A percentile compares a stretch with the other conserved stretches of the same genome.
Conservation (phyloP, 2,888 invertebrate genomes). For the Parnassius apollo region DNA sequence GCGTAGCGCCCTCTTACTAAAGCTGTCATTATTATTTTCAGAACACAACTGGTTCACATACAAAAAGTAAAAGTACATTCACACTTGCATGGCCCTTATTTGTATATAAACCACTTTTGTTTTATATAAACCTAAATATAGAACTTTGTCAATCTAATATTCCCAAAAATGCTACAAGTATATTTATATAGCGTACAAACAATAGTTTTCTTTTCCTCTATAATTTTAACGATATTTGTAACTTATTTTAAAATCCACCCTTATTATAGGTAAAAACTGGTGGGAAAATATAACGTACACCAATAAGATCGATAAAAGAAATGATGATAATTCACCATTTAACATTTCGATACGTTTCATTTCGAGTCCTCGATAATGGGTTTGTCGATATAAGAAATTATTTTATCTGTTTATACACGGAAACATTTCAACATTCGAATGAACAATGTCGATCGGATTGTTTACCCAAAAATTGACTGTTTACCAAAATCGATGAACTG, state of each 20-base stretch:
- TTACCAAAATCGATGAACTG: slow-evolving; percentile 19
- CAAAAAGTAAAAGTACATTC: no score
- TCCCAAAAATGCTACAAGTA: no score
- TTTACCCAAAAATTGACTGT: slow-evolving; percentile 20
- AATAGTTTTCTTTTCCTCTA: no score
- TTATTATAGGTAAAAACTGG: not conserved
- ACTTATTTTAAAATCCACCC: no score
- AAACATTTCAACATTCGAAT: slow-evolving; percentile 19
- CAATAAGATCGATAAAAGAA: not conserved
- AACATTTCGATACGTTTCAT: slow-evolving; percentile 14
- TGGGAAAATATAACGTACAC: slow-evolving; percentile 1
- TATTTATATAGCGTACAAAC: no score
- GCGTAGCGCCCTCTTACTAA: slow-evolving; percentile 7
- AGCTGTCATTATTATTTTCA: slow-evolving; percentile 5
- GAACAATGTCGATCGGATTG: slow-evolving; percentile 21
- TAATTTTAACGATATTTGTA: no score
- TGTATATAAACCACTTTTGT: no score
- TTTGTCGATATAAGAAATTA: slow-evolving; percentile 21
- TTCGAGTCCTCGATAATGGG: slow-evolving; percentile 16
- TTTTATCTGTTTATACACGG: slow-evolving; percentile 24
- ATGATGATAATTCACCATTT: slow-evolving; percentile 6
- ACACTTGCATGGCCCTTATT: no score
- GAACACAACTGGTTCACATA: not conserved
- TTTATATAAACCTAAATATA: no score
- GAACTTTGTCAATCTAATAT: no score